Conservation (phyloP, 2,113 vertebrate species). For the Oxygymnocypris stewartii region DNA sequence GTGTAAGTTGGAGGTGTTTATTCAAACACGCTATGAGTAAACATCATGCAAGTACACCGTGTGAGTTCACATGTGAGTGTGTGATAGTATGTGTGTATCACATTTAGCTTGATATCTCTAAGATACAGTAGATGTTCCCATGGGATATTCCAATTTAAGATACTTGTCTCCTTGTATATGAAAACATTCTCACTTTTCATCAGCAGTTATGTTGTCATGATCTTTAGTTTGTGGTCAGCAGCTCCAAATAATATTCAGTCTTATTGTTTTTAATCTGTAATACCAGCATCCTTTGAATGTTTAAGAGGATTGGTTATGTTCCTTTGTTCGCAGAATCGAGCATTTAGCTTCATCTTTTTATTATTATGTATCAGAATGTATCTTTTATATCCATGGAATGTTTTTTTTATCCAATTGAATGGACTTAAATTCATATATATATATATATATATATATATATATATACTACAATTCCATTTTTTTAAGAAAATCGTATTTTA, state of each 20-base stretch:
- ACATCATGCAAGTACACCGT: not conserved
- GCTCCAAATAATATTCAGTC: not conserved
- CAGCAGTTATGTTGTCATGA: not conserved
- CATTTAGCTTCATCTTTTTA: not conserved
- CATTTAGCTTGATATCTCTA: not conserved
- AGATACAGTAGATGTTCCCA: not conserved
- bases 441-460: not conserved
- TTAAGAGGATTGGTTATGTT: conserved; percentile 43
- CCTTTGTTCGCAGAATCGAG: not conserved
- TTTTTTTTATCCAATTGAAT: too few species aligned
- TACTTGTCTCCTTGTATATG: not conserved
- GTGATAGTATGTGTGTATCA: not conserved
- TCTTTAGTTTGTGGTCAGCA: too few species aligned
- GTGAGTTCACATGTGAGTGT: too few species aligned
- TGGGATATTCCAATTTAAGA: not conserved
- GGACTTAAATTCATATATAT: not conserved
- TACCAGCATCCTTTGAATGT: conserved; percentile 59
- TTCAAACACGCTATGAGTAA: not conserved
- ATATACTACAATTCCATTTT: too few species aligned
- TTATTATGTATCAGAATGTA: too few species aligned
- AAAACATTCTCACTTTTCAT: not conserved
- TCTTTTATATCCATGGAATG: not conserved
- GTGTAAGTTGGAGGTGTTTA: not conserved
- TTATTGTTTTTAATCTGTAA: conserved; percentile 25
- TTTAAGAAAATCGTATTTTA: not conserved